Evolutionary conservation across 2,113 vertebrate species (phyloP).

Genomic region (Halcyon senegalensis): DNA sequence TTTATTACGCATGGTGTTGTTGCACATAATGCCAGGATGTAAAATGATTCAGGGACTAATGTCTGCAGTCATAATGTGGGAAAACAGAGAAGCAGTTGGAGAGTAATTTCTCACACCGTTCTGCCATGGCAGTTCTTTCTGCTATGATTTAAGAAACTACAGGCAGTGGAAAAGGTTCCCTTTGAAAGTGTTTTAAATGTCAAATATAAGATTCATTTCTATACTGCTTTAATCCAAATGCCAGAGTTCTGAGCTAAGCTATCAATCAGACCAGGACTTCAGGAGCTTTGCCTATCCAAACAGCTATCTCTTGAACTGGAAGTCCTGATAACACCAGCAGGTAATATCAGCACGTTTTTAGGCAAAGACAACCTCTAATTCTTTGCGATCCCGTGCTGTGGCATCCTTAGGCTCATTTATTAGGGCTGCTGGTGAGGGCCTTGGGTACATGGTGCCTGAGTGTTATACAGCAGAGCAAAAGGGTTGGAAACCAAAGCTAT

Average conservation of each 20-base stretch:
- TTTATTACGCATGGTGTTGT: constrained; percentile 1
- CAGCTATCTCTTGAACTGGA: constrained; percentile 30
- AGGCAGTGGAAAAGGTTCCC: constrained; percentile 73
- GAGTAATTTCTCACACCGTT: constrained; percentile 69
- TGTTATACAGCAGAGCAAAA: neutral
- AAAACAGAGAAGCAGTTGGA: constrained; percentile 66
- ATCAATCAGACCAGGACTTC: constrained; percentile 69
- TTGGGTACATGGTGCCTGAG: neutral
- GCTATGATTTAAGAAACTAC: constrained; percentile 77
- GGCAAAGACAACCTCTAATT: neutral
- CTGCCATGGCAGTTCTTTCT: constrained; percentile 65
- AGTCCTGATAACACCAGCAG: neutral
- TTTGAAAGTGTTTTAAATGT: constrained; percentile 77
- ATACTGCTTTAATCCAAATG: constrained; percentile 76
- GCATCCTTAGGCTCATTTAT: neutral
- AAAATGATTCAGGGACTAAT: constrained; percentile 61
- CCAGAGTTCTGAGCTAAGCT: constrained; percentile 68
- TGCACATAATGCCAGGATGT: constrained; percentile 15
- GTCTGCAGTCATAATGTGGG: constrained; percentile 59
- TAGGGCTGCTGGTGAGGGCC: neutral
- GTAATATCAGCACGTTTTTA: neutral
- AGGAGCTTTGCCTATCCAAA: constrained; percentile 55
- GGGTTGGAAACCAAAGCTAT: neutral
- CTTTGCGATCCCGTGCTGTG: neutral
- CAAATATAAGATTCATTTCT: constrained; percentile 80